A percentile compares a stretch with the other conserved stretches of the same genome.
phyloP scores from a whole-genome alignment of 1,140 invertebrate species.

The Drosophila truncata region DNA sequence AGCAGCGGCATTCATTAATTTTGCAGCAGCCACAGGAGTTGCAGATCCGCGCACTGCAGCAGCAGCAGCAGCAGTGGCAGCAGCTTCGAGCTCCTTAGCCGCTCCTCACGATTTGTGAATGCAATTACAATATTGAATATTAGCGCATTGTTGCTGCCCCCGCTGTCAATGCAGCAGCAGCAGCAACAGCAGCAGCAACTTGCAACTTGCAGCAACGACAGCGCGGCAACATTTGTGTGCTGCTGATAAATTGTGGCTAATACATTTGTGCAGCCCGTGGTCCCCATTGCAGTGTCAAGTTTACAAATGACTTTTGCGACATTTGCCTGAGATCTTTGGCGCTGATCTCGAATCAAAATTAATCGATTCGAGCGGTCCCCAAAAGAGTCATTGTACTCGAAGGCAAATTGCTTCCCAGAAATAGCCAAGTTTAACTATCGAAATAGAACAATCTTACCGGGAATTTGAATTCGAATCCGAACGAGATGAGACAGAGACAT shows the following conservation, averaged over 20 bases:
- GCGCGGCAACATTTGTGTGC: slow-evolving; percentile 56
- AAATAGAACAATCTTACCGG: slow-evolving; percentile 79
- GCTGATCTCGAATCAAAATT: slow-evolving; percentile 58
- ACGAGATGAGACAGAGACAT: not conserved
- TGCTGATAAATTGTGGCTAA: slow-evolving; percentile 77
- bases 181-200: slow-evolving; percentile 15
- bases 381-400: slow-evolving; percentile 69
- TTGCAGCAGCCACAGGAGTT: slow-evolving; percentile 50
- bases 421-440: slow-evolving; percentile 58
- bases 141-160: slow-evolving; percentile 81
- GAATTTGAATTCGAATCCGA: slow-evolving; percentile 30
- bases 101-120: slow-evolving; percentile 77
- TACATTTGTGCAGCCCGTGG: slow-evolving; percentile 72
- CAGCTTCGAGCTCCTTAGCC: slow-evolving; percentile 23
- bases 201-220: slow-evolving; percentile 34
- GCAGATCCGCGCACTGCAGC: slow-evolving; percentile 30
- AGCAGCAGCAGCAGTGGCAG: slow-evolving; percentile 33
- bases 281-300: slow-evolving; percentile 80
- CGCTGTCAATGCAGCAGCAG: slow-evolving; percentile 64
- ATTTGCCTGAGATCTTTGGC: slow-evolving; percentile 61
- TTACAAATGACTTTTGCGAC: slow-evolving; percentile 83
- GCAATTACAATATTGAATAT: slow-evolving; percentile 84
- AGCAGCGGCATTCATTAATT: slow-evolving; percentile 79
- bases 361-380: slow-evolving; percentile 67
- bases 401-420: slow-evolving; percentile 68